phyloP scores from a whole-genome alignment of 2,797 vertebrate genomes.

The Cossypha polioptera region DNA sequence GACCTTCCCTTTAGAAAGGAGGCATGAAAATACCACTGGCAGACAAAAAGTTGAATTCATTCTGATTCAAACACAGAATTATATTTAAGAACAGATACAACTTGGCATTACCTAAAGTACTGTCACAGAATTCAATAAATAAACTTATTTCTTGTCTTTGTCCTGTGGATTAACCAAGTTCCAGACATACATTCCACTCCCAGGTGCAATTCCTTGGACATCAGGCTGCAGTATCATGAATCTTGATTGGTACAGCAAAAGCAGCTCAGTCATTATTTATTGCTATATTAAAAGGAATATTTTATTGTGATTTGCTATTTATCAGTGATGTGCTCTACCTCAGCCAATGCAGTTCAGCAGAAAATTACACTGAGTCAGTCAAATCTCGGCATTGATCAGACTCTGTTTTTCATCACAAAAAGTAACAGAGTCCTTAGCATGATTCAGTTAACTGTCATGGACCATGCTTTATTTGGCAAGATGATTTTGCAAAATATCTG shows the following conservation, averaged over 20 bases:
- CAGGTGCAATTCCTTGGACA: neutral
- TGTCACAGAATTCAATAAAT: neutral
- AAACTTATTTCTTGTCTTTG: neutral
- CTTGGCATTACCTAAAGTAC: neutral
- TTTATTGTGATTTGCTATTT: neutral
- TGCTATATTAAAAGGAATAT: neutral
- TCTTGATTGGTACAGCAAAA: neutral
- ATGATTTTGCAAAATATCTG: neutral
- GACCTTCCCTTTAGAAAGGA: neutral
- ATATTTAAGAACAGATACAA: neutral
- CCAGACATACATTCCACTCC: neutral
- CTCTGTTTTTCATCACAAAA: neutral
- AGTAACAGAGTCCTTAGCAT: neutral
- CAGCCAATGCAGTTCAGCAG: neutral
- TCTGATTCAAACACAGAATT: neutral
- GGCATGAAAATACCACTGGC: neutral
- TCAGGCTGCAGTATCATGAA: neutral
- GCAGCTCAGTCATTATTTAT: neutral
- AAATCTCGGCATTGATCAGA: neutral
- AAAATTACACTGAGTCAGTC: neutral
- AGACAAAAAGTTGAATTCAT: neutral
- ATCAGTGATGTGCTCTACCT: neutral
- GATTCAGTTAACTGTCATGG: neutral
- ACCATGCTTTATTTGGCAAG: neutral
- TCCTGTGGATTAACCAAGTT: neutral